Percentiles rank a stretch among this genome's conserved stretches.
phyloP scores from a whole-genome alignment of 2,113 vertebrate species.

The Epinephelus lanceolatus region DNA sequence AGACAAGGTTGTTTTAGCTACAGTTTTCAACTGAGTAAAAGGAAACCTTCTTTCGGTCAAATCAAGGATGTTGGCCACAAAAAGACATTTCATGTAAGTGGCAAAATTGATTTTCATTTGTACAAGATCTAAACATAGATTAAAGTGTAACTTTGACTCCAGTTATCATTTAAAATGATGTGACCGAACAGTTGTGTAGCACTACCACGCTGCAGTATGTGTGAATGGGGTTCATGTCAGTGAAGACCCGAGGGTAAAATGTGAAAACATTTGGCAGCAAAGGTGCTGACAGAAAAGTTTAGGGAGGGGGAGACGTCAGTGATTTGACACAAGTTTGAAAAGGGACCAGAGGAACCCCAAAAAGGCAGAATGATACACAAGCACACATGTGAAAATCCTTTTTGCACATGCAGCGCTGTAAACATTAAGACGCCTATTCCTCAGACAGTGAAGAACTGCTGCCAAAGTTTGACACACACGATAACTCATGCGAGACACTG shows the following conservation, averaged over 20 bases:
- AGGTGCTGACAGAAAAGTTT: slow-evolving; percentile 72
- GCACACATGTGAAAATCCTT: slow-evolving; percentile 58
- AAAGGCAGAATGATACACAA: slow-evolving; percentile 31
- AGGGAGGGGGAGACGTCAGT: slow-evolving; percentile 52
- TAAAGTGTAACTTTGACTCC: slow-evolving; percentile 12
- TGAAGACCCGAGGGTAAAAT: slow-evolving; percentile 55
- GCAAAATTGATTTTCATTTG: not conserved
- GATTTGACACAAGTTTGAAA: slow-evolving; percentile 19
- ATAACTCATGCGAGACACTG: not conserved
- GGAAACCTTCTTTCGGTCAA: not conserved
- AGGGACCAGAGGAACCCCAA: not conserved
- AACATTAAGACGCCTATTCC: slow-evolving; percentile 9
- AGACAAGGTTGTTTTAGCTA: not conserved
- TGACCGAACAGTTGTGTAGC: not conserved
- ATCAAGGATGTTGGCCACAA: not conserved
- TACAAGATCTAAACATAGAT: slow-evolving; percentile 8
- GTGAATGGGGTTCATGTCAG: slow-evolving; percentile 64
- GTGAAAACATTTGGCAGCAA: slow-evolving; percentile 56
- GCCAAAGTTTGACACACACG: slow-evolving; percentile 27
- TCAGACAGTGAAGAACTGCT: slow-evolving; percentile 11
- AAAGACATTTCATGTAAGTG: not conserved
- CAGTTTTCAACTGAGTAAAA: not conserved
- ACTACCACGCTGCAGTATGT: slow-evolving; percentile 31
- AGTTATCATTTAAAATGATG: slow-evolving; percentile 15
- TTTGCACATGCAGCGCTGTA: slow-evolving; percentile 56